Base-by-base conservation (phyloP, 2,113 vertebrate genomes). In the Corythornis cristatus region DNA sequence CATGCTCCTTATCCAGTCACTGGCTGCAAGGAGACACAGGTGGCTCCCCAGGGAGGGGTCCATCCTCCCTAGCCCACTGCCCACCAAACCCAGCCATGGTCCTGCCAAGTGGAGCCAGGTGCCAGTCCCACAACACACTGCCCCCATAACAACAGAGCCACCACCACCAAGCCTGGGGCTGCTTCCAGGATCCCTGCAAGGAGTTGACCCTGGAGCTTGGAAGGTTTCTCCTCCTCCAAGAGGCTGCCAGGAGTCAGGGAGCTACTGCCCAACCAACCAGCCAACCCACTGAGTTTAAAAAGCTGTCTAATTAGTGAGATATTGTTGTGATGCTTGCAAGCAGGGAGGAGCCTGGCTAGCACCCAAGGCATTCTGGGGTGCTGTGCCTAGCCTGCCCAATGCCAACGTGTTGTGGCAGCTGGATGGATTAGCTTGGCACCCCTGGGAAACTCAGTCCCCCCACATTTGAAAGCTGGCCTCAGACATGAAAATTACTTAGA, bases 21-120 rank as follows among this genome's bases (percentile, higher is more conserved):
- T 67, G 33, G 42, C 42, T 33, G n/a, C 0, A 0, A 18, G 6
- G 3, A 1, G 48, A 26, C 28, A 5, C 1, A 23, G 12, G 66
- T 35, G 21, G 19, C 37, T 40, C 23, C 17, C 29, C 57, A 14
- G 29, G 21, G 20, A 74, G 29, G 13, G 64, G 7, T 35, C 23
- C 72, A n/a, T 40, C 74, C 29, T 70, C 26, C 48, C 51, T 7
- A 21, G 15, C 23, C 6, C 22, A 23, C 48, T 2, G 2, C 8
- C 31, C 53, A 35, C 42, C 45, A 43, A 31, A 48, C 12, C 31
- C 48, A 54, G 33, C 35, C 11, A 0, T 5, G 3, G 0, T 2
- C 5, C 16, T 61, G 53, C 42, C 5, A 3, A 28, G 35, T 12
- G 45, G 26, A 77, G 74, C 22, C 28, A 20, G 53, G 9, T 21